Percentiles rank a stretch among this genome's conserved stretches.
Evolutionary conservation across 2,797 vertebrate genomes (phyloP).

Genomic region (Dipus sagitta): DNA sequence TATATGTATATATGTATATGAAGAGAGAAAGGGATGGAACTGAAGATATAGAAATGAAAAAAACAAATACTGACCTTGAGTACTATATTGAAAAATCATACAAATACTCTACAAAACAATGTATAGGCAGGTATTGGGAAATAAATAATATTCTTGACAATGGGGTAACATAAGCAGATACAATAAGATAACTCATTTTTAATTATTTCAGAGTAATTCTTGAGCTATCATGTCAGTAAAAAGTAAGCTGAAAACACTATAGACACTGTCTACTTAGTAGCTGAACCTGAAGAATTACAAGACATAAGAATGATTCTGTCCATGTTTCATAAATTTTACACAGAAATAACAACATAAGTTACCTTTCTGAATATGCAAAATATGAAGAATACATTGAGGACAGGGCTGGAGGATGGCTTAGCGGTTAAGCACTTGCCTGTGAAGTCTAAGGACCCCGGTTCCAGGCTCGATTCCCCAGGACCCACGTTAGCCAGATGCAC

Average conservation of each 20-base stretch:
- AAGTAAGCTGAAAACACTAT: background rate
- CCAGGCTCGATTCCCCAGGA: too few relatives aligned
- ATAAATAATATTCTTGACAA: background rate
- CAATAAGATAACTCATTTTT: background rate
- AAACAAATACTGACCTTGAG: background rate
- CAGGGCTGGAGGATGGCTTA: too few relatives aligned
- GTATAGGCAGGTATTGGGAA: background rate
- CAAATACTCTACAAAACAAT: background rate
- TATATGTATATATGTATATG: too few relatives aligned
- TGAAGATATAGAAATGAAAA: background rate
- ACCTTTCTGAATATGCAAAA: background rate
- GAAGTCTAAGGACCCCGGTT: too few relatives aligned
- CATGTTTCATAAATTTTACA: background rate
- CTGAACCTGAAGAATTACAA: background rate
- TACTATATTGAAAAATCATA: background rate
- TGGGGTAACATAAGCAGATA: background rate
- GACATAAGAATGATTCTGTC: background rate
- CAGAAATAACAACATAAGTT: background rate
- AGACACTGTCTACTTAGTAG: rapidly evolving
- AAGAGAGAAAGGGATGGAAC: background rate
- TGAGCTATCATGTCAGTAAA: background rate
- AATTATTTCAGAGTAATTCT: background rate
- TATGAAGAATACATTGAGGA: too few relatives aligned
- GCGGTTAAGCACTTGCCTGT: too few relatives aligned
- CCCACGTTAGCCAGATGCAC: too few relatives aligned